phyloP scores from a whole-genome alignment of 2,797 vertebrate genomes.

The Eutrigla gurnardus region DNA sequence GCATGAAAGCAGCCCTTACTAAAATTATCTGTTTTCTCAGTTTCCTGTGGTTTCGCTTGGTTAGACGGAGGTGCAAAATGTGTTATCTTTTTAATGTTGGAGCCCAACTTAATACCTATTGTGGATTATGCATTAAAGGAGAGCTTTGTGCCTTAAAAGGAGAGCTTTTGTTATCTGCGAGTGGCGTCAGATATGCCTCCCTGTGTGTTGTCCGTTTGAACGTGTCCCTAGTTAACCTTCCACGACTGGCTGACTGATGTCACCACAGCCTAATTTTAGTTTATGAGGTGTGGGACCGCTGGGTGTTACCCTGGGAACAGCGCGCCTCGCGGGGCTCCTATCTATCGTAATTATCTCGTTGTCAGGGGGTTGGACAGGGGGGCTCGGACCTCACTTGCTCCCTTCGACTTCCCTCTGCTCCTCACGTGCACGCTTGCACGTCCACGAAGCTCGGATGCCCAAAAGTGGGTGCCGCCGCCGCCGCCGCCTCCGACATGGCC shows the following conservation, averaged over 20 bases:
- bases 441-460: slow-evolving; percentile 50
- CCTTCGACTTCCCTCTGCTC: slow-evolving; percentile 60
- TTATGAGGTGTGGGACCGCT: slow-evolving; percentile 82
- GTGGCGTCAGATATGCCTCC: slow-evolving; percentile 27
- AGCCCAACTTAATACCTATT: slow-evolving; percentile 19
- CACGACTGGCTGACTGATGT: slow-evolving; percentile 70
- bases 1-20: neutral
- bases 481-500: slow-evolving; percentile 37
- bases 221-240: slow-evolving; percentile 68
- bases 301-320: slow-evolving; percentile 78
- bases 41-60: slow-evolving; percentile 6
- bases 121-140: slow-evolving; percentile 17
- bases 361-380: slow-evolving; percentile 74
- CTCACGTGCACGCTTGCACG: slow-evolving; percentile 65
- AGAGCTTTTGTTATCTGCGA: slow-evolving; percentile 25
- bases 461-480: slow-evolving; percentile 6
- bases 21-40: neutral
- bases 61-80: slow-evolving; percentile 7
- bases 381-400: slow-evolving; percentile 72
- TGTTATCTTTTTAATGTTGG: slow-evolving; percentile 17
- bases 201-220: slow-evolving; percentile 53
- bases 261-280: slow-evolving; percentile 78
- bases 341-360: slow-evolving; percentile 80
- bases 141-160: slow-evolving; percentile 13
- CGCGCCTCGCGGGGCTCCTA: slow-evolving; percentile 63